Evolutionary conservation across 1,140 invertebrate genomes (phyloP).

Genomic region (Ips nitidus): DNA sequence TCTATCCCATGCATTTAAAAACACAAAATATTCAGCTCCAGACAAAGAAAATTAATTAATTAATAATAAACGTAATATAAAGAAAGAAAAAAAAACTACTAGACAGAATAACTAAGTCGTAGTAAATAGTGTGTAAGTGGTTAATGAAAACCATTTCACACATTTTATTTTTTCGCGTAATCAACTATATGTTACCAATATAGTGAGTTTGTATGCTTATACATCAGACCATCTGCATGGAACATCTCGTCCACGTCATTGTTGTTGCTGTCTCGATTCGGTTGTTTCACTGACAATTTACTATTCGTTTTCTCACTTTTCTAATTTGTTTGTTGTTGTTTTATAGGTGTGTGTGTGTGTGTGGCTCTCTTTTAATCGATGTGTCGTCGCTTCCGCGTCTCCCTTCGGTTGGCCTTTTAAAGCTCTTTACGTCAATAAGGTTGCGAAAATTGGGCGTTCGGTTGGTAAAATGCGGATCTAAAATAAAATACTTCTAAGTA

Average conservation of each 20-base stretch:
- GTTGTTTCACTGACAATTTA: slow-evolving; percentile 34
- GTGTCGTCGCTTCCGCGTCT: slow-evolving; percentile 48
- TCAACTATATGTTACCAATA: too few species aligned
- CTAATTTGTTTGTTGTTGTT: slow-evolving; percentile 19
- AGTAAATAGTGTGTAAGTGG: too few species aligned
- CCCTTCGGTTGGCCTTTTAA: slow-evolving; percentile 13
- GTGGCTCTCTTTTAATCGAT: slow-evolving; percentile 19
- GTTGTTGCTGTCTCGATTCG: not conserved
- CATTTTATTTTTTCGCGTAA: too few species aligned
- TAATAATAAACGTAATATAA: too few species aligned
- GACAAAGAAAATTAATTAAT: too few species aligned
- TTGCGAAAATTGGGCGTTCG: slow-evolving; percentile 62
- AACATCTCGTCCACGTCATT: not conserved
- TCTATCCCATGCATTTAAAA: too few species aligned
- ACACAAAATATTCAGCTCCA: too few species aligned
- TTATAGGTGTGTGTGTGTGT: not conserved
- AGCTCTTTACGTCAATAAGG: slow-evolving; percentile 48
- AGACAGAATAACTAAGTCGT: too few species aligned
- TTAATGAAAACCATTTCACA: too few species aligned
- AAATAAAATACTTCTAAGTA: slow-evolving; percentile 49
- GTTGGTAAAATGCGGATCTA: slow-evolving; percentile 68
- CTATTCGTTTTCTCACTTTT: slow-evolving; percentile 32
- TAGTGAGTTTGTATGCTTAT: too few species aligned
- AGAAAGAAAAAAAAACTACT: too few species aligned
- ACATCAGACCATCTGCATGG: not conserved